Percentiles rank a stretch among this genome's conserved stretches.
Evolutionary conservation across 2,113 vertebrate species (phyloP).

Genomic region (Aspiorhynchus laticeps): DNA sequence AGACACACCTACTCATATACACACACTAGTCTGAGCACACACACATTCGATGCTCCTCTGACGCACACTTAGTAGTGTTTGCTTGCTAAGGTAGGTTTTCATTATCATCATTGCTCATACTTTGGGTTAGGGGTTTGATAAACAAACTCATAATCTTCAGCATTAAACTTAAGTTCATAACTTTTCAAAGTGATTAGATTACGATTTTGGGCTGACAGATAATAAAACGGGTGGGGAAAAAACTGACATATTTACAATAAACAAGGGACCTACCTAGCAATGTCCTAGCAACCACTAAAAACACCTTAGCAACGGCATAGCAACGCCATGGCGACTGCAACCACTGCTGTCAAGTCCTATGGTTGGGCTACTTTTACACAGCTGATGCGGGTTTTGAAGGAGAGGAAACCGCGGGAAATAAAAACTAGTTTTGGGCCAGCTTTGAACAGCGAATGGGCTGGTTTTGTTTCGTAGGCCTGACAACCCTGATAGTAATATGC

Average conservation of each 20-base stretch:
- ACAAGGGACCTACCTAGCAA: neutral
- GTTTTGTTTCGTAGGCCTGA: neutral
- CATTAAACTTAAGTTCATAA: neutral
- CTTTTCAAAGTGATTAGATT: neutral
- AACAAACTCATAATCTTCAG: neutral
- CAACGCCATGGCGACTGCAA: neutral
- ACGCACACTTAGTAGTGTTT: neutral
- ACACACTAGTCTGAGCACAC: slow-evolving; percentile 55
- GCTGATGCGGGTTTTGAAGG: too few species aligned
- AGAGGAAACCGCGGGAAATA: too few species aligned
- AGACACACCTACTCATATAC: slow-evolving; percentile 46
- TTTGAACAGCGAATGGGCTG: too few species aligned
- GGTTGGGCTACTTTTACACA: too few species aligned
- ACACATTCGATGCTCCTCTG: neutral
- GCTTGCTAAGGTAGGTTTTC: neutral
- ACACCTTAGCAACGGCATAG: neutral
- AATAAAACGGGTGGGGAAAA: neutral
- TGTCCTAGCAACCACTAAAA: neutral
- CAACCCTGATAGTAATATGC: neutral
- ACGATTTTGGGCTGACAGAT: neutral
- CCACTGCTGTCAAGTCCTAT: too few species aligned
- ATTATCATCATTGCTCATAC: neutral
- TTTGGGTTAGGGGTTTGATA: neutral
- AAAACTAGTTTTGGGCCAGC: too few species aligned
- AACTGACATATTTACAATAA: neutral